A percentile compares a stretch with the other conserved stretches of the same genome.
Conservation (phyloP, 2,113 vertebrate species). For the Zeus faber region DNA sequence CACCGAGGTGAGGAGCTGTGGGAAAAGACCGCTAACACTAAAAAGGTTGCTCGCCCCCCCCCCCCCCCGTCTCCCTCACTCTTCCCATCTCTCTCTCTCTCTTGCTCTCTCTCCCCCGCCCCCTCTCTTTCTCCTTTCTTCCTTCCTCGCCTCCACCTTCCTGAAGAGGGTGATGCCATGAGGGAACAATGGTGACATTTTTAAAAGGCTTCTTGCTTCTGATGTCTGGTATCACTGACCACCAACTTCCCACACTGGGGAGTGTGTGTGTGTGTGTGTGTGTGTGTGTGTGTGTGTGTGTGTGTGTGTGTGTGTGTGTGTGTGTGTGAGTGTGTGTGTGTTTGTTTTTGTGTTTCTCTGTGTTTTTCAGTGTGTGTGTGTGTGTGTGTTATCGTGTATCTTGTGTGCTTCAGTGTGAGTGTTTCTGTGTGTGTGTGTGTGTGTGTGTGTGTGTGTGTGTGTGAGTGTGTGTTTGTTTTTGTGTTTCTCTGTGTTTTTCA, state of each 20-base stretch:
- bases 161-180: no score
- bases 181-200: not conserved
- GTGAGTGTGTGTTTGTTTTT: not conserved
- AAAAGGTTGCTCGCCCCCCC: no score
- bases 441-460: slow-evolving; percentile 1
- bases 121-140: not conserved
- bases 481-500: not conserved
- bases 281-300: slow-evolving; percentile 9
- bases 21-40: no score
- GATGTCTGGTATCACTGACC: no score
- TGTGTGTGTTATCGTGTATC: not conserved
- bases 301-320: not conserved
- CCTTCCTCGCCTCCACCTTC: not conserved
- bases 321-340: slow-evolving; percentile 9
- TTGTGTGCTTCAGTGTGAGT: not conserved
- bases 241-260: not conserved
- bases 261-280: slow-evolving; percentile 1
- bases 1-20: no score
- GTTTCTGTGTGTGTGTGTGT: not conserved
- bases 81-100: not conserved
- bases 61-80: not conserved
- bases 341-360: not conserved
- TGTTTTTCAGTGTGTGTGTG: not conserved
- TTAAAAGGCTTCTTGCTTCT: not conserved
- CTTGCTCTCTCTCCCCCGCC: not conserved